phyloP scores from a whole-genome alignment of 1,140 invertebrate genomes.

The Drosophila pectinifera region DNA sequence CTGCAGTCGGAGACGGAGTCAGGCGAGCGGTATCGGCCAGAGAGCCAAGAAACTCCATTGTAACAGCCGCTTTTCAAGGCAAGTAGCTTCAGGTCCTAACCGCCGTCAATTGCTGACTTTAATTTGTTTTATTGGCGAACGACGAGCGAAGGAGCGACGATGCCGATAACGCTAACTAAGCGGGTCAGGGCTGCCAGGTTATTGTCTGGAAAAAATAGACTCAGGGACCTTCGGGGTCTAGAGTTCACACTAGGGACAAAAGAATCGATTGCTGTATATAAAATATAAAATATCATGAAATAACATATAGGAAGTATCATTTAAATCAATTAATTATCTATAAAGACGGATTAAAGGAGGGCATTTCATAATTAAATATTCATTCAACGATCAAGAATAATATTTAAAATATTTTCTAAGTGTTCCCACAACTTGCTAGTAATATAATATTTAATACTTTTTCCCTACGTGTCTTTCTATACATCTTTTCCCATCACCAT shows the following conservation, averaged over 20 bases:
- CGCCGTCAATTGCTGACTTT: conserved; percentile 78
- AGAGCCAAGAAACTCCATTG: conserved; percentile 27
- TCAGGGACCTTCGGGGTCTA: conserved; percentile 6
- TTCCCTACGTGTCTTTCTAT: neutral
- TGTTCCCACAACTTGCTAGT: neutral
- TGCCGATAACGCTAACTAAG: conserved; percentile 75
- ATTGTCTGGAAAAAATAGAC: conserved; percentile 39
- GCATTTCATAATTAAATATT: no score
- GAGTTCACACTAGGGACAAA: conserved; percentile 19
- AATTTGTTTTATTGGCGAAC: conserved; percentile 80
- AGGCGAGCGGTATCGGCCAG: conserved; percentile 23
- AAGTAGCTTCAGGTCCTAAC: conserved; percentile 82
- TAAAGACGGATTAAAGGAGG: no score
- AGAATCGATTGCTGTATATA: neutral
- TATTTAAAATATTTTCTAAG: no score
- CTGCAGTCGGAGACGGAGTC: conserved; percentile 25
- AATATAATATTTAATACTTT: neutral
- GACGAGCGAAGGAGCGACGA: conserved; percentile 44
- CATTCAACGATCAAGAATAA: neutral
- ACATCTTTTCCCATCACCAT: neutral
- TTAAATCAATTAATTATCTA: neutral
- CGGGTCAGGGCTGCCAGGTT: conserved; percentile 70
- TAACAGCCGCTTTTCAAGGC: conserved; percentile 64
- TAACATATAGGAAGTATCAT: fast-evolving
- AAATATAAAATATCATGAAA: neutral